Percentiles rank a stretch among this genome's conserved stretches.
phyloP scores from a whole-genome alignment of 2,888 invertebrate species.

The Amphipoea oculea region DNA sequence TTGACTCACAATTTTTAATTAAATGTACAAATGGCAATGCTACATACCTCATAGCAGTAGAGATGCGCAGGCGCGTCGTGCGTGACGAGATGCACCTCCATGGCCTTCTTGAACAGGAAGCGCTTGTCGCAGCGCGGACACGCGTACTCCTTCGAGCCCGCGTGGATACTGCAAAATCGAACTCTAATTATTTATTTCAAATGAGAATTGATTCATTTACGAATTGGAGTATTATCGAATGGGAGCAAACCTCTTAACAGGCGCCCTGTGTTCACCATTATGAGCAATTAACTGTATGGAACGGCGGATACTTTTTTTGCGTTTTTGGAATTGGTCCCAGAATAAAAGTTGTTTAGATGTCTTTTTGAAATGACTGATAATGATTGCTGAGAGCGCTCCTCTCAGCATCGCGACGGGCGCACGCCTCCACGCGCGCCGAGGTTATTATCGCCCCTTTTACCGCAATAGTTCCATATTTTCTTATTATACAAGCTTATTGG shows the following conservation, averaged over 20 bases:
- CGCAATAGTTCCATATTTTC: no score
- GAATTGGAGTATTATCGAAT: background rate
- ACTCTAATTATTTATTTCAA: background rate
- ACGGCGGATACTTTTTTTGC: no score
- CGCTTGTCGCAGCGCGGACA: conserved; percentile 80
- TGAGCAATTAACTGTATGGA: background rate
- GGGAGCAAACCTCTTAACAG: background rate
- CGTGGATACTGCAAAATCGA: conserved; percentile 78
- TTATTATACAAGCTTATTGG: no score
- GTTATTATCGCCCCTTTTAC: no score
- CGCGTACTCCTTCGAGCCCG: conserved; percentile 82
- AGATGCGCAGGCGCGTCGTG: conserved; percentile 79
- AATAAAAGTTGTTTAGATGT: background rate
- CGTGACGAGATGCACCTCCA: conserved; percentile 81
- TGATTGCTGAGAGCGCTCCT: no score
- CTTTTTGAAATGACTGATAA: no score
- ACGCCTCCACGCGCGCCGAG: no score
- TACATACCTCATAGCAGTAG: conserved; percentile 81
- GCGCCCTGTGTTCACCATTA: background rate
- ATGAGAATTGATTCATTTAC: background rate
- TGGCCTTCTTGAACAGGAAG: conserved; percentile 85
- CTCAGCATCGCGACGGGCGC: no score
- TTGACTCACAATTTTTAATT: no score
- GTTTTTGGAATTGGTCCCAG: background rate
- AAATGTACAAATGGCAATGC: background rate